phyloP scores from a whole-genome alignment of 2,888 invertebrate species.

The Agrilus cyanescens region DNA sequence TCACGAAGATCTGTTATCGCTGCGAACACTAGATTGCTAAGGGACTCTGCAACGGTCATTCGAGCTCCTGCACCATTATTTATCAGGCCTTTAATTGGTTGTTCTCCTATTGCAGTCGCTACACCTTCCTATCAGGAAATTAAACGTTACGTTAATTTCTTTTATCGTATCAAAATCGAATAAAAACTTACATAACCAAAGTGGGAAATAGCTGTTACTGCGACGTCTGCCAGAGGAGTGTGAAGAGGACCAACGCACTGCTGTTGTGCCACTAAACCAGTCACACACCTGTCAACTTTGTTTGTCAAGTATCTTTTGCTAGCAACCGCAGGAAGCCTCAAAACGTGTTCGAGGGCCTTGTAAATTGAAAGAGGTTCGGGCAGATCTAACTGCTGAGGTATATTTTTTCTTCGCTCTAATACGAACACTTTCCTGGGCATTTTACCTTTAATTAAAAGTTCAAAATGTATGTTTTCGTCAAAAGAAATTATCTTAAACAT shows the following conservation, averaged over 20 bases:
- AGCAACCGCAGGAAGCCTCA: conserved; percentile 81
- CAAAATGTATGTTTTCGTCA: conserved; percentile 3
- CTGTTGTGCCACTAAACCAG: conserved; percentile 91
- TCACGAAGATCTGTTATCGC: conserved; percentile 59
- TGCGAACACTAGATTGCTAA: conserved; percentile 80
- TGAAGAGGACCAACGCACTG: conserved; percentile 97
- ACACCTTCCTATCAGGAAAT: conserved; percentile 50
- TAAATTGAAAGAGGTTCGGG: conserved; percentile 49
- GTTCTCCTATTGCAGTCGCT: conserved; percentile 93
- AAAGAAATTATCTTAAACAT: neutral
- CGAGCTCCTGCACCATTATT: conserved; percentile 79
- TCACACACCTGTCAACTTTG: conserved; percentile 91
- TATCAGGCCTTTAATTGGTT: conserved; percentile 86
- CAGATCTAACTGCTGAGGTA: conserved; percentile 25
- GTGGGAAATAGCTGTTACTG: conserved; percentile 78
- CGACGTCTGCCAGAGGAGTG: conserved; percentile 90
- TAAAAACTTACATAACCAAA: conserved; percentile 49
- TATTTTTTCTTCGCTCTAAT: conserved; percentile 27
- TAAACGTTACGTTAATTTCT: neutral
- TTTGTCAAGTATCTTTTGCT: conserved; percentile 93
- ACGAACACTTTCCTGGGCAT: conserved; percentile 66
- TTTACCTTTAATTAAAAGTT: conserved; percentile 45
- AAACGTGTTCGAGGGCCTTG: conserved; percentile 63
- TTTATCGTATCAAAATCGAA: neutral
- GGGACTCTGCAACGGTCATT: conserved; percentile 87